Evolutionary conservation across 2,888 invertebrate species (phyloP), one percentile per base, ranked within the genome.

Genomic region (Hirtodrosophila histrioides): DNA sequence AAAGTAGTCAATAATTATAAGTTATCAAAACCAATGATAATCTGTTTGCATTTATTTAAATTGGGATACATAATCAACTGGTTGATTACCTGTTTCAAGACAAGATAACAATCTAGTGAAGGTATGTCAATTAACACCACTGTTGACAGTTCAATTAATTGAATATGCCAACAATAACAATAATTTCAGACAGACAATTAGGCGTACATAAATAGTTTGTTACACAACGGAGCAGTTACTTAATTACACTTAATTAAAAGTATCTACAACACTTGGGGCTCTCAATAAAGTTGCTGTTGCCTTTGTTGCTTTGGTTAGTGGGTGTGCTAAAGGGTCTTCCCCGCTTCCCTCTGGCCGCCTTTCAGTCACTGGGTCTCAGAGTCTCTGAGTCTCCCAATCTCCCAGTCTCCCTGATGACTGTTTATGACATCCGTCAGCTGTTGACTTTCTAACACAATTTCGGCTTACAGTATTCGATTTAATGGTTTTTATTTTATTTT

Each of bases 361-460:
- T 27, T 2, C 29, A 6, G 12, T 27, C 31, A 44, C 24, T 10
- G 23, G 37, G 33, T 58, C 23, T 39, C 8, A 37, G 63, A 40
- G 63, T 33, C 44, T 46, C 11, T 27, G 27, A 40, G 63, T 33
- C 48, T 45, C 11, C 36, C 29, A 8, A 5, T 36, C 48, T 56
- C 33, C 41, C 60, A 55, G 58, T 45, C 24, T 51, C 41, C 40
- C 29, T 29, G 40, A 23, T 35, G 36, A 44, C 24, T 65, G 58
- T 76, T 77, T 76, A 76, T 74, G 77, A 62, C 74, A 77, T 76
- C 75, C 75, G 77, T 73, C 74, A 67, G 60, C 33, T 43, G 36
- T 37, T 70, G 77, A 74, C 76, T 76, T 76, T 76, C 77, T 74
- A 77, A 74, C 75, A 70, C 49, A 73, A 69, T 69, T 69, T 69